Evolutionary conservation across 2,888 invertebrate species (phyloP).

Genomic region (Stictocephala bisonia): DNA sequence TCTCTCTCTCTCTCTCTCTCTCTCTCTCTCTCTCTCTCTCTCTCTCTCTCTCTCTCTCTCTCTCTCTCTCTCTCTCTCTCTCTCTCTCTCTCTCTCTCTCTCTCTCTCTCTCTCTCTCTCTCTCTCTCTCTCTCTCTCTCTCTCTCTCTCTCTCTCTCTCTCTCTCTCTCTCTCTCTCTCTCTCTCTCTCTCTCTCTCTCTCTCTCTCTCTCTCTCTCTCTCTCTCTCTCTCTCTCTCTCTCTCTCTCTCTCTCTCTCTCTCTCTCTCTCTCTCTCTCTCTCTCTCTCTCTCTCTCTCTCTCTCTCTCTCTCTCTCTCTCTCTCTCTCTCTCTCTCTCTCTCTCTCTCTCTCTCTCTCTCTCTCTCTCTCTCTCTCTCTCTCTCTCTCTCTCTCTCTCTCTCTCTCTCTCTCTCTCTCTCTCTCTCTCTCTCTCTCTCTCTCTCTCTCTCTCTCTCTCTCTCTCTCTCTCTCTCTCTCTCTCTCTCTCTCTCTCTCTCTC

Average conservation of each 20-base stretch:
- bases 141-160: background rate
- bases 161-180: background rate
- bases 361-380: constrained; percentile 15
- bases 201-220: constrained; percentile 9
- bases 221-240: background rate
- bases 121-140: background rate
- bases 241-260: constrained; percentile 30
- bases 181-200: background rate
- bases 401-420: background rate
- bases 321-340: constrained; percentile 10
- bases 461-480: background rate
- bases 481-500: background rate
- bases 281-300: constrained; percentile 12
- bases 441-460: background rate
- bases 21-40: background rate
- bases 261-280: constrained; percentile 25
- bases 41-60: background rate
- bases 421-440: background rate
- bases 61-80: constrained; percentile 10
- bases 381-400: background rate
- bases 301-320: constrained; percentile 16
- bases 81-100: background rate
- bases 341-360: constrained; percentile 18
- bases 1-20: background rate
- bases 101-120: background rate